A percentile compares a stretch with the other conserved stretches of the same genome.
Conservation (phyloP, 2,797 vertebrate genomes). For the Lemur catta region DNA sequence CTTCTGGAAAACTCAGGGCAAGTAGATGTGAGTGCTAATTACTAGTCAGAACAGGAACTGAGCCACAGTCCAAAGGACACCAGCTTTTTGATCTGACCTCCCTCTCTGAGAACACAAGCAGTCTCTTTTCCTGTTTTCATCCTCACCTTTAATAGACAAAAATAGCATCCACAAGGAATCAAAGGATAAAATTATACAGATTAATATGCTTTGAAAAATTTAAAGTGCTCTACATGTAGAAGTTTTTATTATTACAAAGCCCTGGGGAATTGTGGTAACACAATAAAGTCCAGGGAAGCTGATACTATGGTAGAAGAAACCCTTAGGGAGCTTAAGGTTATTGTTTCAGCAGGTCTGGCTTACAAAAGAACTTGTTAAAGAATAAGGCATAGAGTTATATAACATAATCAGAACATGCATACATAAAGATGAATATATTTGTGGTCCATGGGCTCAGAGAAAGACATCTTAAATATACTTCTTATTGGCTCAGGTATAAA, state of each 20-base stretch:
- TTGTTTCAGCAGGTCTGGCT: conserved; percentile 16
- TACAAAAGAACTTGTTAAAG: neutral
- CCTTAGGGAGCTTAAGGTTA: neutral
- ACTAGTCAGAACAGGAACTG: neutral
- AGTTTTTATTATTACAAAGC: conserved; percentile 53
- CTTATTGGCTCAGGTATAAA: neutral
- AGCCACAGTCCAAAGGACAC: neutral
- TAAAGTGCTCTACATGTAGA: neutral
- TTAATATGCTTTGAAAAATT: conserved; percentile 47
- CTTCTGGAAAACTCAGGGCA: neutral
- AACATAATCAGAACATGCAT: neutral
- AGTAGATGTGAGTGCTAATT: neutral
- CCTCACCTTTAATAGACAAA: neutral
- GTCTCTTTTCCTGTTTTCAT: neutral
- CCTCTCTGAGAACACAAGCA: neutral
- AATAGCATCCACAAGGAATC: neutral
- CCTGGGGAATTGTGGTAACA: neutral
- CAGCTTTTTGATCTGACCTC: neutral
- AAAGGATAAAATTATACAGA: neutral
- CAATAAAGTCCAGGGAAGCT: neutral
- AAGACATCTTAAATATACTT: neutral
- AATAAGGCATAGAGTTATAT: conserved; percentile 15
- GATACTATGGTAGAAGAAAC: neutral
- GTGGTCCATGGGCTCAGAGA: neutral
- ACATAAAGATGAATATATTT: conserved; percentile 8